Conservation (phyloP, 2,888 invertebrate genomes). For the Crioceris asparagi region DNA sequence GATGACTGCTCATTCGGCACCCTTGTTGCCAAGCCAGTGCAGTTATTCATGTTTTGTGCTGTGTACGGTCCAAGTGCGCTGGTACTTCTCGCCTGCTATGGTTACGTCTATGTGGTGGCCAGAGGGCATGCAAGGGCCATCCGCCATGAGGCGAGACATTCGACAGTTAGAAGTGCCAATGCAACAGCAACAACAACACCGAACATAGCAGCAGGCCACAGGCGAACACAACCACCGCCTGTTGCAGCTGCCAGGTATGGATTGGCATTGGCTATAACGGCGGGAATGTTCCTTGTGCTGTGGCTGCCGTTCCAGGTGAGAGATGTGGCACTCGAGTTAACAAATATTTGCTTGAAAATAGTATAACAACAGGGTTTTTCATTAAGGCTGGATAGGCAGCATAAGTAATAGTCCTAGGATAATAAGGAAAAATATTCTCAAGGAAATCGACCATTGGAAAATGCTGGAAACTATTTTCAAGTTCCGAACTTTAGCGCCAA, state of each 20-base stretch:
- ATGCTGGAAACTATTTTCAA: too few species aligned
- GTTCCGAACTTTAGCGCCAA: too few species aligned
- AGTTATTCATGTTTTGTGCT: constrained; percentile 46
- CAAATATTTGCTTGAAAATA: too few species aligned
- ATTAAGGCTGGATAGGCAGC: too few species aligned
- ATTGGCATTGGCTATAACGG: constrained; percentile 50
- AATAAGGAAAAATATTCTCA: too few species aligned
- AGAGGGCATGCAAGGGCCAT: constrained; percentile 52
- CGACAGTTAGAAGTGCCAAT: constrained; percentile 20
- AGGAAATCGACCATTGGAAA: too few species aligned
- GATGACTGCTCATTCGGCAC: constrained; percentile 42
- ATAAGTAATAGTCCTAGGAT: too few species aligned
- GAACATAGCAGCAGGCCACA: constrained; percentile 33
- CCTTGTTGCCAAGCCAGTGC: constrained; percentile 43
- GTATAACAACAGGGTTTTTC: too few species aligned
- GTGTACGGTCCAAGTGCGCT: constrained; percentile 51
- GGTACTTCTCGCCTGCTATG: constrained; percentile 48
- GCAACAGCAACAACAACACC: constrained; percentile 19
- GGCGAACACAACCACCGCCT: constrained; percentile 18
- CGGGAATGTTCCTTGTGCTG: constrained; percentile 47
- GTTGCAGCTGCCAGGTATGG: constrained; percentile 36
- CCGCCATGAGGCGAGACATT: constrained; percentile 45
- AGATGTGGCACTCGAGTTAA: too few species aligned
- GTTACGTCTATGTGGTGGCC: constrained; percentile 52
- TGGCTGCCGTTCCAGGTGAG: constrained; percentile 53